Percentiles rank a stretch among this genome's conserved stretches.
Evolutionary conservation across 2,888 invertebrate species (phyloP).

Genomic region (Dicranocentrus wangi): DNA sequence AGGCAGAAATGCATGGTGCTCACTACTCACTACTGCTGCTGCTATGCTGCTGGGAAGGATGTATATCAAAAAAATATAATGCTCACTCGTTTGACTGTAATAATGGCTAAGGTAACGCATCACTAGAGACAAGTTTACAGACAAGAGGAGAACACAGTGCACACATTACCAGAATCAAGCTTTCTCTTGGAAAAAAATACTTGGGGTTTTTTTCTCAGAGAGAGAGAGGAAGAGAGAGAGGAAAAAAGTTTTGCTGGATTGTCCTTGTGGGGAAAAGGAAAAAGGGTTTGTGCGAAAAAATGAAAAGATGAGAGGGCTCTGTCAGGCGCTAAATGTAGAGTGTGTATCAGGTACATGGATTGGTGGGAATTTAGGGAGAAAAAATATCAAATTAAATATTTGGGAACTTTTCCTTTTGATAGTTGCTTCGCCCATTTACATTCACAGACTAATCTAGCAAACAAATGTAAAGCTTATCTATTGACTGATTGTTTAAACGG

Average conservation of each 20-base stretch:
- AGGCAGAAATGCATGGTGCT: not conserved
- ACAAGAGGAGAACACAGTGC: constrained; percentile 48
- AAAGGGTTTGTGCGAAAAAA: not conserved
- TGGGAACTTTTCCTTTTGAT: too few relatives aligned
- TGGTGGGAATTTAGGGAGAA: too few relatives aligned
- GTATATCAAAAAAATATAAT: constrained; percentile 55
- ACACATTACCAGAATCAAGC: constrained; percentile 39
- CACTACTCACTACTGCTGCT: not conserved
- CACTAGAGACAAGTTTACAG: constrained; percentile 63
- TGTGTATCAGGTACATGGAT: too few relatives aligned
- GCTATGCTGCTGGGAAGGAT: constrained; percentile 15
- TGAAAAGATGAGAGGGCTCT: too few relatives aligned
- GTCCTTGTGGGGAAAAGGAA: constrained; percentile 57
- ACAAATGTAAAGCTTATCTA: too few relatives aligned
- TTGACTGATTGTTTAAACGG: too few relatives aligned
- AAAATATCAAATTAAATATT: too few relatives aligned
- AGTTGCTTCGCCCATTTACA: too few relatives aligned
- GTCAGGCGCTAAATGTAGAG: too few relatives aligned
- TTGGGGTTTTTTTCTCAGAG: not conserved
- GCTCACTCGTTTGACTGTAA: constrained; percentile 39
- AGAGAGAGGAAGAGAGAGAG: not conserved
- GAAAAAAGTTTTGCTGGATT: constrained; percentile 40
- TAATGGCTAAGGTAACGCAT: constrained; percentile 61
- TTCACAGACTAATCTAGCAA: too few relatives aligned
- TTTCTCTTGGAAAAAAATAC: constrained; percentile 13